Base-by-base conservation (phyloP, 2,113 vertebrate genomes). In the Pollimyrus isidori region DNA sequence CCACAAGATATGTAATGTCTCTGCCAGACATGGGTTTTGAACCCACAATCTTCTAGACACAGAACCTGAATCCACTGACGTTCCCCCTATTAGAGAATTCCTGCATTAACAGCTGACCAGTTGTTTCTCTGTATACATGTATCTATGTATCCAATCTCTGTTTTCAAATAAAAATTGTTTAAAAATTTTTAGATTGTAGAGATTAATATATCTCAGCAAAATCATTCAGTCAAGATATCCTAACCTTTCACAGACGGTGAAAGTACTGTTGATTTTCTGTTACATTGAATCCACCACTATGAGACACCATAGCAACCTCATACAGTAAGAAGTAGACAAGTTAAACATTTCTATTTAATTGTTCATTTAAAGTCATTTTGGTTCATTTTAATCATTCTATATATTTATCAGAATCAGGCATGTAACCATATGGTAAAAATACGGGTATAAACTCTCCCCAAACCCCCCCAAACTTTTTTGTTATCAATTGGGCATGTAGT, bases 111-210 rank as follows among this genome's bases (percentile, higher is more conserved):
- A 19, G 23, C 56, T 69, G 26, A 87, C 9, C 7, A n/a, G 21
- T 17, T 15, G 35, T 80, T 80, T 80, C 30, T 87, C 17, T 89
- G 26, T 89, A 73, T 65, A 89, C 58, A 85, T 87, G 45, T 86
- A 65, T 86, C 82, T 58, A 58, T 82, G 49, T 56, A 80, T 50
- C 17, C 30, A 26, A 88, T 80, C 5, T 45, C 62, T 17, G 26
- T 76, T n/a, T 88, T 30, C 42, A 80, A 88, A 76, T 88, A 88
- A 88, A 88, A 76, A 13, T 80, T 19, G 52, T 88, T 88, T 82
- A 4, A 39, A 88, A 80, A 80, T 50, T 17, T 23, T 30, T 69
- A 69, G 26, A 69, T 76, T 76, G 19, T 39, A 88, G 85, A 35
- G 85, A 39, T 87, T 87, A 80, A 80, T 80, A 80, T 42, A 80